These are phyloP conservation scores for Copidosoma aretas DNA, from an alignment of 2,888 invertebrate species.

Conservation along the genomic window DNA sequence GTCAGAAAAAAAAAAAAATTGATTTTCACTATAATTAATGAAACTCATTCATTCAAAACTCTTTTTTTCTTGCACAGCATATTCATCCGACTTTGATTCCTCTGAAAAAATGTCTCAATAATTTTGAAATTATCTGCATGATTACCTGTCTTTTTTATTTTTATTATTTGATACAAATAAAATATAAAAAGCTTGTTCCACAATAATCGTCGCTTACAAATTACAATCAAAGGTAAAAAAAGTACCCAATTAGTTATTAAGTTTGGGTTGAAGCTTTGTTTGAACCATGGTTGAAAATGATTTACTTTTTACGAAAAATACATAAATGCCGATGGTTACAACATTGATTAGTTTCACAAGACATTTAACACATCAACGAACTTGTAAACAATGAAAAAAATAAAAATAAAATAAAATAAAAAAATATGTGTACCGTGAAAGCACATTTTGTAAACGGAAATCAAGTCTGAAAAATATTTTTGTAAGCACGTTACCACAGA, in stretches of 20 bases:
- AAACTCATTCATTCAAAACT: conserved; percentile 15
- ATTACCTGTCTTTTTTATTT: conserved; percentile 27
- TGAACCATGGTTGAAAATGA: conserved; percentile 19
- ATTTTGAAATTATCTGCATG: conserved; percentile 21
- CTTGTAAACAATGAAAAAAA: conserved; percentile 14
- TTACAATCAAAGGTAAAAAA: conserved; percentile 26
- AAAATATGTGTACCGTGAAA: conserved; percentile 21
- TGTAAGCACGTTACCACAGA: conserved; percentile 25
- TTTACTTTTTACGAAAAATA: conserved; percentile 28
- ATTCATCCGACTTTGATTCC: conserved; percentile 20
- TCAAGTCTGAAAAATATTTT: conserved; percentile 27
- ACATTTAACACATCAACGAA: conserved; percentile 25
- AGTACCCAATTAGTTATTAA: conserved; percentile 19
- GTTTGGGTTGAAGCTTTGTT: conserved; percentile 15
- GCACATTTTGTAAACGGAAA: conserved; percentile 21
- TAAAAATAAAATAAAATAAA: conserved; percentile 27
- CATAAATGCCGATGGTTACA: conserved; percentile 37
- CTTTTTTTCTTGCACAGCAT: conserved; percentile 7
- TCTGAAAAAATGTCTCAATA: conserved; percentile 22
- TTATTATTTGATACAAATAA: conserved; percentile 37
- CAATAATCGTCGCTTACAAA: conserved; percentile 28
- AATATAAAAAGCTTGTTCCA: conserved; percentile 37
- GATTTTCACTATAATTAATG: background rate
- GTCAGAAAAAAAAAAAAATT: conserved; percentile 5
- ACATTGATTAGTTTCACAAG: conserved; percentile 30